These are phyloP conservation scores for Carettochelys insculpta DNA, from an alignment of 2,113 vertebrate species.

Conservation along the genomic window DNA sequence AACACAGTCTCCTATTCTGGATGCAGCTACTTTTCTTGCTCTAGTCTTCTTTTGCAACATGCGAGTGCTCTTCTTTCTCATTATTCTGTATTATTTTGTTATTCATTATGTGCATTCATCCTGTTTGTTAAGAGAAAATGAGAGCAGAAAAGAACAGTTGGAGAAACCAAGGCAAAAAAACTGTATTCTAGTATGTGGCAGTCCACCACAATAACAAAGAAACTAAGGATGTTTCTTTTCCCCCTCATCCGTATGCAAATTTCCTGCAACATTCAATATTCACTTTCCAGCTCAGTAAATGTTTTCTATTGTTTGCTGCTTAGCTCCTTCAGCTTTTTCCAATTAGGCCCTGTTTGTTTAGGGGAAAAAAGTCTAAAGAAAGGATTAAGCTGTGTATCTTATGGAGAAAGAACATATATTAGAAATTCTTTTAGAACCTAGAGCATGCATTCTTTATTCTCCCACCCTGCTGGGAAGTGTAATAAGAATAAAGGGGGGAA, in stretches of 20 bases:
- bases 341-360: slow-evolving; percentile 77
- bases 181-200: slow-evolving; percentile 66
- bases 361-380: slow-evolving; percentile 66
- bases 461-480: slow-evolving; percentile 59
- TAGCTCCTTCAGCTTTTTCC: slow-evolving; percentile 74
- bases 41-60: slow-evolving; percentile 31
- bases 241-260: slow-evolving; percentile 71
- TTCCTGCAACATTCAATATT: slow-evolving; percentile 70
- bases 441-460: slow-evolving; percentile 68
- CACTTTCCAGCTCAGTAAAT: slow-evolving; percentile 70
- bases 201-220: slow-evolving; percentile 70
- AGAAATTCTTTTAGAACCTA: slow-evolving; percentile 71
- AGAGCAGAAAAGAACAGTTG: slow-evolving; percentile 67
- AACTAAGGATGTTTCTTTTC: slow-evolving; percentile 69
- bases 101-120: slow-evolving; percentile 3
- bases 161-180: slow-evolving; percentile 68
- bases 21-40: slow-evolving; percentile 25
- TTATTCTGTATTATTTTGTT: too few relatives aligned
- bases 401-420: slow-evolving; percentile 73
- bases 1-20: background rate
- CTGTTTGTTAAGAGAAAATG: slow-evolving; percentile 34
- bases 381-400: slow-evolving; percentile 77
- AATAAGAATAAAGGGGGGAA: slow-evolving; percentile 62
- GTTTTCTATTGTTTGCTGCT: slow-evolving; percentile 74
- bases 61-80: background rate